A percentile compares a stretch with the other conserved stretches of the same genome.
These are phyloP conservation scores for Diadema setosum DNA, from an alignment of 35 echinoderm and acorn worm species.

Conservation along the genomic window DNA sequence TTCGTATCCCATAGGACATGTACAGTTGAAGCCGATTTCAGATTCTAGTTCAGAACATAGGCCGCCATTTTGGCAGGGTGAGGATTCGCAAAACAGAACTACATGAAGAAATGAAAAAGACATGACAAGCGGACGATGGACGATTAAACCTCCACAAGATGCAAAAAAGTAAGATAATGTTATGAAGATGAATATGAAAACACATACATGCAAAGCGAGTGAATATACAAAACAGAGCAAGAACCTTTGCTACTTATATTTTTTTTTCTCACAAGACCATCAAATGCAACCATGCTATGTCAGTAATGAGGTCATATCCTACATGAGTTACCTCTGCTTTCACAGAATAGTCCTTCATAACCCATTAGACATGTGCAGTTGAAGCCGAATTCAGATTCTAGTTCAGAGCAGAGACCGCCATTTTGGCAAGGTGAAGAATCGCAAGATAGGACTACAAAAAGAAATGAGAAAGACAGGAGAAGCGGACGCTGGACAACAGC, in stretches of 20 bases:
- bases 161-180: no score
- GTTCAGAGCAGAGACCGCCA: slow-evolving; percentile 46
- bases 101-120: not conserved
- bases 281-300: no score
- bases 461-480: not conserved
- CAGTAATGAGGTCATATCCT: no score
- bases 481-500: no score
- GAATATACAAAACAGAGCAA: not conserved
- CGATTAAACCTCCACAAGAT: no score
- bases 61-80: slow-evolving; percentile 29
- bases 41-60: slow-evolving; percentile 13
- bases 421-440: not conserved
- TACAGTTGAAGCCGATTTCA: not conserved
- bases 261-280: no score
- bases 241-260: no score
- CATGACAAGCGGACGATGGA: no score
- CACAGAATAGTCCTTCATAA: slow-evolving; percentile 3
- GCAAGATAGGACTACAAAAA: not conserved
- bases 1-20: not conserved
- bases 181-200: not conserved
- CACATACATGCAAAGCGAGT: not conserved
- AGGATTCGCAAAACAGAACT: not conserved
- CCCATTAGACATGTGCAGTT: slow-evolving; percentile 16
- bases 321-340: slow-evolving; percentile 30
- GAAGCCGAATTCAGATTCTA: not conserved